Evolutionary conservation across 1,140 invertebrate genomes (phyloP), one percentile per base, ranked within the genome.

Genomic region (Ditylenchus dipsaci): DNA sequence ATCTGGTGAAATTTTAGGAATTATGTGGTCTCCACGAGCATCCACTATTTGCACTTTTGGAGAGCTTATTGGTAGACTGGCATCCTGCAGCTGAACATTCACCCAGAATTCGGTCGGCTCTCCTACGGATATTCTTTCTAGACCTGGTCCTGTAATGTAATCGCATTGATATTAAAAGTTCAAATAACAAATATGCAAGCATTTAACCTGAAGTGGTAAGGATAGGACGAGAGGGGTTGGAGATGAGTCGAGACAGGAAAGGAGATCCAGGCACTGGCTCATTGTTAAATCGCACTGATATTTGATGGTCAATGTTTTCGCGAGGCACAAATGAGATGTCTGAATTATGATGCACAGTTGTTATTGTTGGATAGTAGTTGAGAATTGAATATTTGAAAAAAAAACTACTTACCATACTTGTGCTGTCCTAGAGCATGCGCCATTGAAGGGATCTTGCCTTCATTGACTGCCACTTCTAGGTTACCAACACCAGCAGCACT

Each of bases 261-360:
- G 82, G 80, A 45, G 67, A 74, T n/a, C 80, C 92, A 62, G 92
- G 93, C 8, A 97, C 93, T 84, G 93, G 90, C 82, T 96, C 91
- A 13, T 95, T 95, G 85, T 98, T 98, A 84, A 97, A 98, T 30
- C 92, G 91, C 15, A 98, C 91, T 83, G 92, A 93, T 72, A 96
- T 92, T 42, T 92, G 88, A 84, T 98, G 95, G 84, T 94, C 91
- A 78, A 90, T 90, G 23, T 91, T 88, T 84, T 96, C 92, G 33
- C 91, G 89, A 30, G 94, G 94, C 63, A 94, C 90, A 84, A 97
- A 98, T 72, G 90, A 91, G 62, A 97, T 93, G 60, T 92, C 33
- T 38, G 11, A 38, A 38, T 5, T 5, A 5, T 38, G 33, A n/a
- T n/a, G n/a, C n/a, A n/a, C n/a, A n/a, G n/a, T n/a, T n/a, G n/a